Base-by-base conservation (phyloP, 2,113 vertebrate genomes). In the Uria lomvia region DNA sequence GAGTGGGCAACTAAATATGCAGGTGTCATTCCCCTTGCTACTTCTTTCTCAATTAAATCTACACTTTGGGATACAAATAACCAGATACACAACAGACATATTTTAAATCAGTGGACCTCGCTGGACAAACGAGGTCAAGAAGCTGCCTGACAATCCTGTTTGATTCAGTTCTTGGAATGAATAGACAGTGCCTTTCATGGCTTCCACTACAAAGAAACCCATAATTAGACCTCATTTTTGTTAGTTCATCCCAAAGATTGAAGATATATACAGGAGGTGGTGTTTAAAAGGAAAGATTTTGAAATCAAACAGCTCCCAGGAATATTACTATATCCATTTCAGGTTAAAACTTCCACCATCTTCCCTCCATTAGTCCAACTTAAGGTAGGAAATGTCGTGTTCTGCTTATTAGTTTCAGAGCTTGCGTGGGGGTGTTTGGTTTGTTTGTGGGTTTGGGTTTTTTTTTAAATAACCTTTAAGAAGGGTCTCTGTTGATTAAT, bases 401-500 rank as follows among this genome's bases (percentile, higher is more conserved):
- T 73, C 14, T 36, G 59, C 73, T 84, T 83, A 10, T 68, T 8
- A 42, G 17, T 30, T 77, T 81, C 92, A 80, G 7, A 21, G 38
- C 32, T 9, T 27, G 36, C 4, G 34, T 32, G 38, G 15, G 53
- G 10, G 30, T 1, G 15, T 20, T 47, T 4, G 45, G 8, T 47
- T 73, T 32, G 34, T 65, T 86, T 65, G 59, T 85, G 55, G 32
- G 14, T 52, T 90, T 43, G 29, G 22, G 30, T 80, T 80, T 84
- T 78, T 84, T 83, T 84, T 90, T 17, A 91, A 96, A 96, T 96
- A 89, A 90, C 92, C 91, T 97, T 96, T 95, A 85, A 94, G 84
- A 93, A 22, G 56, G n/a, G 71, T 82, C 86, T 70, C 85, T 84
- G 90, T 89, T 97, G 92, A 98, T 97, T 97, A 97, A 97, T 95